phyloP scores from a whole-genome alignment of 2,888 invertebrate genomes.

The Leptothorax acervorum region DNA sequence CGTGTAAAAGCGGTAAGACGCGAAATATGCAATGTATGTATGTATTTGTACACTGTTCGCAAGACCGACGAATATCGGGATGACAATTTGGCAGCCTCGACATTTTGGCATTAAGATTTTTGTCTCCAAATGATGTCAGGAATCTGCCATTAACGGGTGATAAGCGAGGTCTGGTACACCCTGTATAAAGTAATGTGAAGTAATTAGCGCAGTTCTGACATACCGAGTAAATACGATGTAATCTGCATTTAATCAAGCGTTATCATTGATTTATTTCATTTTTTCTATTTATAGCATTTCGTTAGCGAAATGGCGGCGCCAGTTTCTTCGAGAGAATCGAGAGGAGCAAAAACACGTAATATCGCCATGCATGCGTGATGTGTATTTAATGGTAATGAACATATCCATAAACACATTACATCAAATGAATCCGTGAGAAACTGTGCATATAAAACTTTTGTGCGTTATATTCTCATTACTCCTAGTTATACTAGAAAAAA shows the following conservation, averaged over 20 bases:
- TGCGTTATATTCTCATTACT: background rate
- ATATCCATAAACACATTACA: constrained; percentile 3
- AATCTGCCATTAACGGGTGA: too few species aligned
- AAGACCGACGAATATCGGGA: too few species aligned
- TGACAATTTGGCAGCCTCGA: too few species aligned
- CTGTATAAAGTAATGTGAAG: background rate
- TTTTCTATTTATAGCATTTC: constrained; percentile 6
- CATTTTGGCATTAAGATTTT: too few species aligned
- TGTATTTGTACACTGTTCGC: too few species aligned
- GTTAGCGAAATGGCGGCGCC: background rate
- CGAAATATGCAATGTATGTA: background rate
- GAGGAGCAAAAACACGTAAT: background rate
- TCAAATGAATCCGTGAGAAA: background rate
- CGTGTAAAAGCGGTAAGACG: background rate
- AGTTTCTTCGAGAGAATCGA: background rate
- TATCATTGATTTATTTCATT: constrained; percentile 26
- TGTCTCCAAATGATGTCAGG: too few species aligned
- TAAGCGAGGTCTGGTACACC: too few species aligned
- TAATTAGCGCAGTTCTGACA: constrained; percentile 2
- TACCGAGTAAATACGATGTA: background rate
- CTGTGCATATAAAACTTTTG: background rate
- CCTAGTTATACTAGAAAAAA: background rate
- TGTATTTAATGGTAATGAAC: constrained; percentile 12
- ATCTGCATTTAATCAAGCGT: constrained; percentile 8
- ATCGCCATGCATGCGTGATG: background rate